Base-by-base conservation (phyloP, 1,140 invertebrate species). In the Nautilus pompilius region DNA sequence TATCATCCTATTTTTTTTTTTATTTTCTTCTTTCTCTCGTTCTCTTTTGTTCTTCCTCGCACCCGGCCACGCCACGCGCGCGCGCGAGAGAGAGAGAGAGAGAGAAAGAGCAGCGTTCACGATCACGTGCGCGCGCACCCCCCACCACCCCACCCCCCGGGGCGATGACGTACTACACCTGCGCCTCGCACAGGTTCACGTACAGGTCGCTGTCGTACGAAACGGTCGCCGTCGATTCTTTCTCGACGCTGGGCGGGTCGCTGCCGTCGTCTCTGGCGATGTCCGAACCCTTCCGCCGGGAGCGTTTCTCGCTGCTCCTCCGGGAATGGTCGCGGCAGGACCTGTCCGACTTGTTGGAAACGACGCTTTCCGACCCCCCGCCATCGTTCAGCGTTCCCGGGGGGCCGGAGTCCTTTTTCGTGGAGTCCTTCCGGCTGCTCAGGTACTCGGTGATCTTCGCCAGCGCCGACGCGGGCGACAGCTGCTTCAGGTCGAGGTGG, bases 131-230 rank as follows among this genome's bases (percentile, higher is more conserved):
- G 36, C 1, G 36, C n/a, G 36, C 36, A 41, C 13, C 13, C 13
- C 13, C 13, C n/a, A 41, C 36, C 36, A 15, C 36, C 36, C 13
- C 13, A 15, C 13, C 36, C 13, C 13, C n/a, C 13, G 36, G 36
- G 36, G 36, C 8, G n/a, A 41, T 41, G 36, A n/a, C n/a, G n/a
- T 45, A 28, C 68, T 69, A 79, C 17, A 79, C 77, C 62, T 79
- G 77, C 30, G 77, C 77, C 65, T 79, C 77, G 63, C 76, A 79
- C n/a, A 79, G 59, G 58, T 79, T 79, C 24, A 79, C 77, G 58
- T 79, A 79, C 48, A 79, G 56, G 51, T 79, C 77, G 71, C 75
- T 78, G 62, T 79, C 77, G 53, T 79, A 79, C 32, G 77, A 79
- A 54, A 79, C 76, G 5, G 77, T 79, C 13, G 77, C 77, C 22